Evolutionary conservation across 2,113 vertebrate genomes (phyloP), one percentile per base, ranked within the genome.

Genomic region (Suricata suricatta): DNA sequence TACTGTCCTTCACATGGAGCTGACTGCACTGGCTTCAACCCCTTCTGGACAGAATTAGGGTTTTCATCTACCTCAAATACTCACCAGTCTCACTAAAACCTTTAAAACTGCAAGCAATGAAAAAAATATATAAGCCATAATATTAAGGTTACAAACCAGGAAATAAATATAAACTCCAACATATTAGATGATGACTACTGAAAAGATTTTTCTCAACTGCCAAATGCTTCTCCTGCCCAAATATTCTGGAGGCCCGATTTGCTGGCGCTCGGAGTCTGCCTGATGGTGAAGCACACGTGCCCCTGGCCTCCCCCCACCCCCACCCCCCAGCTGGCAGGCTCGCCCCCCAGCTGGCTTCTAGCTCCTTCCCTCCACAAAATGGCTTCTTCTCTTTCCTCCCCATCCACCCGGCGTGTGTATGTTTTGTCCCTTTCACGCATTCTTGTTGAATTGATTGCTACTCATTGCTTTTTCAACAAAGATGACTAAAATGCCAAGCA

Each of bases 391-490:
- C 72, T 25, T 27, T 27, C 23, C 44, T 57, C 80, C 9, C n/a
- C 64, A 27, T 19, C 50, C 35, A 16, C 57, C 3, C 19, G 31
- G 9, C 2, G 5, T 35, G 16, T 38, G 2, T 41, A 27, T 93
- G 19, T 74, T 84, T 76, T 83, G 54, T 60, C 81, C 80, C 90
- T 68, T 60, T 44, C 4, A 29, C 16, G 57, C 35, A 6, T n/a
- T 85, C 41, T 93, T 71, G 50, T 10, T 83, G 93, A 92, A 83
- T 16, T 41, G 52, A 96, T 66, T 71, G 64, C 80, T 84, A 9
- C 52, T 92, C 27, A n/a, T 6, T 17, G 76, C 31, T 76, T 4
- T 85, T 92, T 68, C 82, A 60, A 64, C 64, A 76, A 41, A 92
- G 86, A 52, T n/a, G n/a, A 83, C 69, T 64, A 54, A 82, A 79